Percentiles rank a stretch among this genome's conserved stretches.
Evolutionary conservation across 2,888 invertebrate genomes (phyloP).

Genomic region (Troilus luridus): DNA sequence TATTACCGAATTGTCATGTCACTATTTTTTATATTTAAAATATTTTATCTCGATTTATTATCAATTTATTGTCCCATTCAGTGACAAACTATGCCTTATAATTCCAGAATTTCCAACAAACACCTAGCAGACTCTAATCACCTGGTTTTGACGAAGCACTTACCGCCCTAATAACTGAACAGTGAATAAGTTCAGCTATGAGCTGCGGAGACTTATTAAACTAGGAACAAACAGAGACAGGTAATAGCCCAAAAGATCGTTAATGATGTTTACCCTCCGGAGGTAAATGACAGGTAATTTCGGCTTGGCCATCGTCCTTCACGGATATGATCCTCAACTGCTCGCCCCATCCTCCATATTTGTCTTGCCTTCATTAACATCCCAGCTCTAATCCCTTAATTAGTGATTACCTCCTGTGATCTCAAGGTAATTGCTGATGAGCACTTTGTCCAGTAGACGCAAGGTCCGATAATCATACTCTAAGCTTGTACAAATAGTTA

Average conservation of each 20-base stretch:
- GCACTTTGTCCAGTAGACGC: no score
- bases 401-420: background rate
- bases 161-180: background rate
- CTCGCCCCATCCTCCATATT: background rate
- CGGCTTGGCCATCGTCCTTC: conserved; percentile 13
- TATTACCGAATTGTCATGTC: no score
- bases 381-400: conserved; percentile 7
- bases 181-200: background rate
- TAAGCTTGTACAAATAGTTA: no score
- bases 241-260: background rate
- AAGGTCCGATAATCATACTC: no score
- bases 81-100: background rate
- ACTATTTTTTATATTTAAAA: no score
- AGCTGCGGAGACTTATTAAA: background rate
- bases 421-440: background rate
- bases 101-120: background rate
- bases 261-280: conserved; percentile 25
- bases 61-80: background rate
- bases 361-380: background rate
- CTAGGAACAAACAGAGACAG: background rate
- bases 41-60: background rate
- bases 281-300: conserved; percentile 37
- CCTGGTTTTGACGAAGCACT: background rate
- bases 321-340: background rate
- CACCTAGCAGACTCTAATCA: background rate